Percentiles rank a stretch among this genome's conserved stretches.
phyloP scores from a whole-genome alignment of 2,113 vertebrate genomes.

The Pandion haliaetus region DNA sequence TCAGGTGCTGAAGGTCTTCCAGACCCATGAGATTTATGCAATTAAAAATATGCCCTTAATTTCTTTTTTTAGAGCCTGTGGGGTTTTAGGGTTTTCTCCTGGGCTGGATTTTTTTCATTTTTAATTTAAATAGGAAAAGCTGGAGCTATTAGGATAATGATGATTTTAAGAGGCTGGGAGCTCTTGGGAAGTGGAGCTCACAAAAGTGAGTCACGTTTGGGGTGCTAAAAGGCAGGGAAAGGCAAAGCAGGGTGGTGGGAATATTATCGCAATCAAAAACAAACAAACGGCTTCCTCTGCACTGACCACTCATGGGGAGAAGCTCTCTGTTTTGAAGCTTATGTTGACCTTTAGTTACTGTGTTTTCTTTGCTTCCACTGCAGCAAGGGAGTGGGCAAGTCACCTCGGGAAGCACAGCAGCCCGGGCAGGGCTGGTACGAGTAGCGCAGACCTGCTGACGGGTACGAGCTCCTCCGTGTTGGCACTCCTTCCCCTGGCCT shows the following conservation, averaged over 20 bases:
- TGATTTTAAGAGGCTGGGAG: neutral
- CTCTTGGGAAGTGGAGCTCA: accelerated
- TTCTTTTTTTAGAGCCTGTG: neutral
- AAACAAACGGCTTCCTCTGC: neutral
- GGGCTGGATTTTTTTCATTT: neutral
- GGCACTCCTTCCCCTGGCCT: neutral
- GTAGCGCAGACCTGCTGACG: neutral
- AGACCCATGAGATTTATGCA: neutral
- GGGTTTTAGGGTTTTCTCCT: neutral
- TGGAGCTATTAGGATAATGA: neutral
- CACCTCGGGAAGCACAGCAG: neutral
- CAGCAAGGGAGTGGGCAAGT: neutral
- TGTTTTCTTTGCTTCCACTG: neutral
- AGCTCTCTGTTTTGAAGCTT: neutral
- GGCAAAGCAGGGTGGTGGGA: neutral
- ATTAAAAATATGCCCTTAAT: neutral
- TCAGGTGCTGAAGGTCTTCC: neutral
- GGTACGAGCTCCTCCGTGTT: neutral
- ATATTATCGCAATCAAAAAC: neutral
- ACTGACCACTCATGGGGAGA: neutral
- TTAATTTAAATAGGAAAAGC: neutral
- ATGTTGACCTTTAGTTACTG: neutral
- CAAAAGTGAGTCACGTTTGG: neutral
- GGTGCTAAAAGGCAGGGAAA: neutral
- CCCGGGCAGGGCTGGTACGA: neutral